Evolutionary conservation across 2,888 invertebrate genomes (phyloP).

Genomic region (Synanthedon formicaeformis): DNA sequence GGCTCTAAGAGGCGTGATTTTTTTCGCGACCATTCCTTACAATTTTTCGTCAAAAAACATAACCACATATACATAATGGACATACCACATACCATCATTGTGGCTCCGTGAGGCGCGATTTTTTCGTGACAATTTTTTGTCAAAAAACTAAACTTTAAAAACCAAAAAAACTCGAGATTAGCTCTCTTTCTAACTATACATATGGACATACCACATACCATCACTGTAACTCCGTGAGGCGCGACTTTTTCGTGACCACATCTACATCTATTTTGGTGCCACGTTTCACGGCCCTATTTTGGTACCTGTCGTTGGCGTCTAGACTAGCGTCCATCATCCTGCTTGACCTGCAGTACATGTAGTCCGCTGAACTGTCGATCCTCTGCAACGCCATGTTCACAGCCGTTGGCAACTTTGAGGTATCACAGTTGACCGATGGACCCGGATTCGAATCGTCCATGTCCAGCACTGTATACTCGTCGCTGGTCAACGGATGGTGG

Average conservation of each 20-base stretch:
- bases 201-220: too few species aligned
- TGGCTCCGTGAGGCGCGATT: too few species aligned
- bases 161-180: slow-evolving; percentile 8
- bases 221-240: slow-evolving; percentile 18
- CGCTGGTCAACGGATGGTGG: slow-evolving; percentile 23
- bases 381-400: slow-evolving; percentile 38
- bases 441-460: slow-evolving; percentile 25
- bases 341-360: slow-evolving; percentile 42
- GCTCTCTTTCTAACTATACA: too few species aligned
- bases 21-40: too few species aligned
- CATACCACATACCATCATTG: too few species aligned
- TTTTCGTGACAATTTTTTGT: too few species aligned
- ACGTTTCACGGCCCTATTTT: slow-evolving; percentile 48
- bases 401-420: slow-evolving; percentile 29
- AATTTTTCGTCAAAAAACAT: too few species aligned
- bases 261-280: slow-evolving; percentile 39
- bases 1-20: too few species aligned
- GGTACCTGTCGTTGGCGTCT: slow-evolving; percentile 28
- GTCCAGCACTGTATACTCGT: slow-evolving; percentile 32
- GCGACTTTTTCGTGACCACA: slow-evolving; percentile 46
- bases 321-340: slow-evolving; percentile 49
- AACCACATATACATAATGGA: too few species aligned
- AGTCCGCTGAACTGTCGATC: slow-evolving; percentile 37
- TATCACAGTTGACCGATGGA: slow-evolving; percentile 18
- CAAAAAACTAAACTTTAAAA: background rate